phyloP scores from a whole-genome alignment of 2,797 vertebrate genomes.

The Mastacembelus armatus region DNA sequence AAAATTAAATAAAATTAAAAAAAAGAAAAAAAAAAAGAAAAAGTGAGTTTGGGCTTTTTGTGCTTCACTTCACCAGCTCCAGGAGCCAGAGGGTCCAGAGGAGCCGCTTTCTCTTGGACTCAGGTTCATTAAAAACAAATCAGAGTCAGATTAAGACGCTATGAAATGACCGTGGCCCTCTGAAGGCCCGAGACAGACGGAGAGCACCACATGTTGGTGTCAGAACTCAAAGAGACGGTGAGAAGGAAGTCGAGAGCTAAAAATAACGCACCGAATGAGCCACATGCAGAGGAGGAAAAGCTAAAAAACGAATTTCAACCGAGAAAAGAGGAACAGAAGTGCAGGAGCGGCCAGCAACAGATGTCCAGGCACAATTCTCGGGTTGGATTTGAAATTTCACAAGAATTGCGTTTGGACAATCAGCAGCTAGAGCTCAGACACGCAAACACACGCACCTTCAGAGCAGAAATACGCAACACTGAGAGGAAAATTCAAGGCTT shows the following conservation, averaged over 20 bases:
- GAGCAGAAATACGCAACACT: too few species aligned
- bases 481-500: not conserved
- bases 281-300: not conserved
- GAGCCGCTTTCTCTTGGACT: too few species aligned
- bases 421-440: slow-evolving; percentile 79
- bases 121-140: slow-evolving; percentile 7
- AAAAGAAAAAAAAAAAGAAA: too few species aligned
- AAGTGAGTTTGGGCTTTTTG: slow-evolving; percentile 7
- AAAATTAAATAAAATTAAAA: too few species aligned
- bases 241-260: not conserved
- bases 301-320: not conserved
- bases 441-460: not conserved
- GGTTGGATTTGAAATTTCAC: slow-evolving; percentile 86
- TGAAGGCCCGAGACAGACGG: slow-evolving; percentile 2
- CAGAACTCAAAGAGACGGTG: not conserved
- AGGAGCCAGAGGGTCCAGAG: too few species aligned
- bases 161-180: not conserved
- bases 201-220: not conserved
- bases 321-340: slow-evolving; percentile 43
- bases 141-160: not conserved
- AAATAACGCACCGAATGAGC: not conserved
- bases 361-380: slow-evolving; percentile 99
- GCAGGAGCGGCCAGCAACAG: slow-evolving; percentile 92
- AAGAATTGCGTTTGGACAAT: slow-evolving; percentile 98
- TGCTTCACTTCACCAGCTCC: slow-evolving; percentile 5